These are phyloP conservation scores for Procambarus virginalis DNA, from an alignment of 1,140 invertebrate species.

Conservation along the genomic window DNA sequence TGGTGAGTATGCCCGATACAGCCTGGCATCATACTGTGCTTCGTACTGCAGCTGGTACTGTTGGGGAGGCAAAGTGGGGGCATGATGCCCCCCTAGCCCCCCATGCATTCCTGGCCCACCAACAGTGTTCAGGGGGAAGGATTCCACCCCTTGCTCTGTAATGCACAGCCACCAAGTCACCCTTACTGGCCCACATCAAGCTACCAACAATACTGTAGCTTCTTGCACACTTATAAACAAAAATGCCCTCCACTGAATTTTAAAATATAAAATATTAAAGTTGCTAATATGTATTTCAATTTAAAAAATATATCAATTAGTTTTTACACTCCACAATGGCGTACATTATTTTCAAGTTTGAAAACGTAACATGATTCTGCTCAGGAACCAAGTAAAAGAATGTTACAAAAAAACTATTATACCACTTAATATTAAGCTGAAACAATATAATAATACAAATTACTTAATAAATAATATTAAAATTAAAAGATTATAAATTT, in stretches of 20 bases:
- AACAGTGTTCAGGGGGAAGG: conserved; percentile 55
- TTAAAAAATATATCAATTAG: neutral
- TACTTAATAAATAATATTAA: too few relatives aligned
- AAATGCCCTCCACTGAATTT: neutral
- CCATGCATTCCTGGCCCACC: conserved; percentile 54
- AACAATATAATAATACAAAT: too few relatives aligned
- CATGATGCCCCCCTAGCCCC: conserved; percentile 33
- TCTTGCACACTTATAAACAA: neutral
- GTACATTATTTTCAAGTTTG: neutral
- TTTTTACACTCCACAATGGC: neutral
- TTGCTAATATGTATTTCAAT: neutral
- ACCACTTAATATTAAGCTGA: too few relatives aligned
- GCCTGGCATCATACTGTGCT: conserved; percentile 47
- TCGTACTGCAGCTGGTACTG: conserved; percentile 54
- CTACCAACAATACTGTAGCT: neutral
- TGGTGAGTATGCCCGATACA: conserved; percentile 53
- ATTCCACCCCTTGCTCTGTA: conserved; percentile 57
- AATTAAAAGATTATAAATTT: too few relatives aligned
- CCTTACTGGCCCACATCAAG: neutral
- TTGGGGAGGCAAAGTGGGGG: conserved; percentile 39
- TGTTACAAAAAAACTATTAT: too few relatives aligned
- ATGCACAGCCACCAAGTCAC: conserved; percentile 38
- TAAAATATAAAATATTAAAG: neutral
- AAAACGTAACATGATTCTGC: too few relatives aligned
- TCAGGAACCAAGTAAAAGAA: too few relatives aligned